phyloP scores from a whole-genome alignment of 1,140 invertebrate species.

The honey bee (Apis mellifera) region DNA sequence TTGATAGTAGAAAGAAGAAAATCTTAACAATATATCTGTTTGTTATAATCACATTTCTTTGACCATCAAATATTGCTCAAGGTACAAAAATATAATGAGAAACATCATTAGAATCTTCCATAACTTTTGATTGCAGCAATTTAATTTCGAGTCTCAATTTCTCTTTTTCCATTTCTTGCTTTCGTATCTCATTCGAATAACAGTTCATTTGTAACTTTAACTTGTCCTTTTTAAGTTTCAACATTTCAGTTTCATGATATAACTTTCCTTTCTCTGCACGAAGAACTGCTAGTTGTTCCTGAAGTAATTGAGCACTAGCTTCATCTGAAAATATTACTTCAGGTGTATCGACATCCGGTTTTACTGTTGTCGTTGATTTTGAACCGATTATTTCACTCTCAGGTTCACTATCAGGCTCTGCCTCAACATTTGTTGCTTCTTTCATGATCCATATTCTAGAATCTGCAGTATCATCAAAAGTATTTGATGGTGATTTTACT shows the following conservation, averaged over 20 bases:
- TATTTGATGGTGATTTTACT: conserved; percentile 59
- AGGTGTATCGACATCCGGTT: conserved; percentile 47
- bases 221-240: conserved; percentile 76
- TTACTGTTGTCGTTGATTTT: conserved; percentile 33
- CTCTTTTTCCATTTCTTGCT: conserved; percentile 78
- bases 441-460: conserved; percentile 70
- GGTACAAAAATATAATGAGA: conserved; percentile 78
- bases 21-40: too few relatives aligned
- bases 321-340: conserved; percentile 71
- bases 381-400: conserved; percentile 67
- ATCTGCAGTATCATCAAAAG: conserved; percentile 62
- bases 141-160: conserved; percentile 77
- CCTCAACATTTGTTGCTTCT: conserved; percentile 47
- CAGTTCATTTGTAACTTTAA: conserved; percentile 73
- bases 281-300: conserved; percentile 75
- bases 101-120: conserved; percentile 76
- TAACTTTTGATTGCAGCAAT: conserved; percentile 74
- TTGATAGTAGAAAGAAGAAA: background rate
- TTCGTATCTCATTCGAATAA: conserved; percentile 73
- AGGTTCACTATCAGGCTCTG: conserved; percentile 63
- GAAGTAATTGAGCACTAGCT: conserved; percentile 70
- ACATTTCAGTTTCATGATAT: conserved; percentile 75
- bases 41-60: background rate
- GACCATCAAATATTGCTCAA: conserved; percentile 50
- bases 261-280: conserved; percentile 75